These are phyloP conservation scores for Hypomesus transpacificus DNA, from an alignment of 2,113 vertebrate species.

Conservation along the genomic window DNA sequence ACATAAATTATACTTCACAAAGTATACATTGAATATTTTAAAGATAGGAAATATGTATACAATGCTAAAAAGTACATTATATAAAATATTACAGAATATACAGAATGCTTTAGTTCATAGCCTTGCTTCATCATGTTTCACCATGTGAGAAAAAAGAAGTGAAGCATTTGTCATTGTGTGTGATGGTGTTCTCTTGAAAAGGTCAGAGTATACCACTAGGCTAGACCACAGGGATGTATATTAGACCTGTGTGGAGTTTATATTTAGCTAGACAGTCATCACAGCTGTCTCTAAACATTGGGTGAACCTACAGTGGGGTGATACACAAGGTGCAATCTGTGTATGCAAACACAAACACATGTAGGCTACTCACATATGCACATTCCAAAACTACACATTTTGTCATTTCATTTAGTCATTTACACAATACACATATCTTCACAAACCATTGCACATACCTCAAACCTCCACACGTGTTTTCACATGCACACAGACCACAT, in stretches of 20 bases:
- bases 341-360: conserved; percentile 7
- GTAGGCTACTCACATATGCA: background rate
- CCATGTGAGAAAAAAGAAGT: background rate
- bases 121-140: background rate
- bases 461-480: background rate
- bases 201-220: conserved; percentile 21
- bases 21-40: no score
- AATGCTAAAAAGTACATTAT: no score
- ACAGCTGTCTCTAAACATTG: conserved; percentile 32
- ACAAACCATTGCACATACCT: background rate
- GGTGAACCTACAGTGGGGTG: background rate
- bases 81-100: background rate
- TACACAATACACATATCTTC: background rate
- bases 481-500: conserved; percentile 1
- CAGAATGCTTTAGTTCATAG: background rate
- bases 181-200: conserved; percentile 21
- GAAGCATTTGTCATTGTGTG: background rate
- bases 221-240: conserved; percentile 32
- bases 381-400: background rate
- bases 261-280: conserved; percentile 42
- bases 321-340: conserved; percentile 17
- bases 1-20: no score
- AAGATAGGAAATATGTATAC: no score
- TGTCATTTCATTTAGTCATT: no score
- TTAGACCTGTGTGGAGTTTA: conserved; percentile 28